These are phyloP conservation scores for Chelonia mydas DNA, from an alignment of 2,797 vertebrate genomes.

Conservation along the genomic window DNA sequence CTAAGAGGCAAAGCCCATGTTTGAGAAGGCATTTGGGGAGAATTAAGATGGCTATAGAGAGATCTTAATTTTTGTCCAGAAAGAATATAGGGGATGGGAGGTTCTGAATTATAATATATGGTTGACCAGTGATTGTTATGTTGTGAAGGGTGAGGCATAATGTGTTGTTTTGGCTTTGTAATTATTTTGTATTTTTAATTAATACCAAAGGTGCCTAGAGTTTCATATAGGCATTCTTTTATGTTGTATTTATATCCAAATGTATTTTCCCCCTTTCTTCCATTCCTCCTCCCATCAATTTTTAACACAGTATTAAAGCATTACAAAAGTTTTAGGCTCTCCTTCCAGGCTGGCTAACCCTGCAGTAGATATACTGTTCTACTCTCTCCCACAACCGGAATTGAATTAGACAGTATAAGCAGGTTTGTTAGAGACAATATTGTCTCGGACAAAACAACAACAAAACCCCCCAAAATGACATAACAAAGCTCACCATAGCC, in stretches of 20 bases:
- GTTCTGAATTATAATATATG: not conserved
- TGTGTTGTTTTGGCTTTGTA: not conserved
- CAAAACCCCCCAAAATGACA: not conserved
- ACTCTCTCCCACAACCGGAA: not conserved
- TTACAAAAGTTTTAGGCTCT: not conserved
- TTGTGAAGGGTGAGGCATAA: slow-evolving; percentile 1
- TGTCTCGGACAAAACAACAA: not conserved
- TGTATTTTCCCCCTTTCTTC: not conserved
- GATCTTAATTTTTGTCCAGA: not conserved
- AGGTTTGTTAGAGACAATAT: not conserved
- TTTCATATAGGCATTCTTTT: not conserved
- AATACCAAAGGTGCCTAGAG: not conserved
- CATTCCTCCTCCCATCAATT: not conserved
- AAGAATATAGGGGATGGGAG: not conserved
- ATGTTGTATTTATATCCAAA: not conserved
- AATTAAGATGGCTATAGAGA: not conserved
- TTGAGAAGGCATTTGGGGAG: not conserved
- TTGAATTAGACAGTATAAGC: not conserved
- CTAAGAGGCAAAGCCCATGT: not conserved
- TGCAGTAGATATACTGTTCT: not conserved
- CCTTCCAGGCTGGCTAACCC: not conserved
- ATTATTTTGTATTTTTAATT: not conserved
- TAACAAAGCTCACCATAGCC: not conserved
- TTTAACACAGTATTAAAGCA: not conserved
- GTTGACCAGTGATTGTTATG: not conserved